Base-by-base conservation (phyloP, 2,888 invertebrate species). In the Lepidochrysops patricia region DNA sequence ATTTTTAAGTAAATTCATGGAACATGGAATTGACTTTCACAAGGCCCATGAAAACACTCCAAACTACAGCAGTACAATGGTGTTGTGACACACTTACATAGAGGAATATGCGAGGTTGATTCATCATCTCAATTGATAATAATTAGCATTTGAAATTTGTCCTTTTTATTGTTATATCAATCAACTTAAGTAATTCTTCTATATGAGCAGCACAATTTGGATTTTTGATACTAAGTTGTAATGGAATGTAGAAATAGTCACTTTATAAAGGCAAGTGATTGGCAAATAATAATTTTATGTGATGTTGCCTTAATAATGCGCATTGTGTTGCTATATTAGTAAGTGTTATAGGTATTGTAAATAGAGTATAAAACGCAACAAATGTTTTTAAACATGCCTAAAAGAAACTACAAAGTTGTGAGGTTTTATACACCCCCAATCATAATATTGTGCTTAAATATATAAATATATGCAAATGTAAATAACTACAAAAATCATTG, bases 391-490 rank as follows among this genome's bases (percentile, higher is more conserved):
- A 37, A 25, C 19, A 13, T 37, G 13, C 32, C 15, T 43, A 54
- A 58, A 48, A 43, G 25, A 60, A 37, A 43, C 43, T 37, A 48
- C 23, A 54, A 54, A 27, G 27, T 56, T 56, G 23, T 23, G 19
- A 23, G 43, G 43, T 43, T 23, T 1, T 43, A 19, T 43, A 43
- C 43, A 43, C 19, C 43, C 43, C 23, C 23, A 23, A 43, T 43
- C 4, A 19, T n/a, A n/a, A n/a, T 12, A 19, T 7, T 19, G 43
- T 43, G 43, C 43, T 43, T 43, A 43, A 9, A 59, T 52, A 35
- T 50, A 19, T 56, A n/a, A 65, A 69, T 72, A 67, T 69, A 70
- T 62, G 67, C 67, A 69, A 65, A 57, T 63, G 63, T 63, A 61
- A 62, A 62, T 60, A 63, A 54, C 29, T 35, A 43, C 62, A 64